These are phyloP conservation scores for Rhagium mordax DNA, from an alignment of 2,888 invertebrate genomes.

Conservation along the genomic window DNA sequence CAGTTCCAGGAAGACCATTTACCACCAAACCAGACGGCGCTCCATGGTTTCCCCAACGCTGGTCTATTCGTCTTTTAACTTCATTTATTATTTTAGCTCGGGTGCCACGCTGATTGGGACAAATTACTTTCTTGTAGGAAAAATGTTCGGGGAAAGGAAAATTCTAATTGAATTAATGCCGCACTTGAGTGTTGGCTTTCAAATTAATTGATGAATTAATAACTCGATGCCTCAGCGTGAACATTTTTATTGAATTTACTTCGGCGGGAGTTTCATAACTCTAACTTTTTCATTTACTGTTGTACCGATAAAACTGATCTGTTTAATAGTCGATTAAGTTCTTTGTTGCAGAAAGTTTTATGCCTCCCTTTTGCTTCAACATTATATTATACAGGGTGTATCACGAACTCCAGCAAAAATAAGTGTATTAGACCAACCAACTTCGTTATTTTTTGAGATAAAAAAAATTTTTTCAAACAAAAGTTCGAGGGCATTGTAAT, in stretches of 20 bases:
- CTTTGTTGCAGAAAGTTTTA: neutral
- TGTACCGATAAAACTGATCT: neutral
- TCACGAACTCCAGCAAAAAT: no score
- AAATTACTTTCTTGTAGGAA: conserved; percentile 45
- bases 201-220: conserved; percentile 48
- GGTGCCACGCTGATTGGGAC: conserved; percentile 44
- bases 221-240: conserved; percentile 31
- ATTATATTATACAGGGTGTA: no score
- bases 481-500: no score
- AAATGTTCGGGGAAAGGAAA: conserved; percentile 38
- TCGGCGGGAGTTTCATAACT: conserved; percentile 17
- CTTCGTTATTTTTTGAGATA: no score
- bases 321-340: neutral
- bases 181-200: conserved; percentile 33
- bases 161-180: conserved; percentile 35
- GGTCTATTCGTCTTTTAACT: conserved; percentile 30
- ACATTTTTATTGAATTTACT: conserved; percentile 35
- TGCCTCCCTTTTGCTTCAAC: no score
- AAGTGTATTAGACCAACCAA: no score
- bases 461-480: no score
- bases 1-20: conserved; percentile 36
- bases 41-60: conserved; percentile 29
- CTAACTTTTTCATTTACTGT: neutral
- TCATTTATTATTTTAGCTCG: conserved; percentile 30
- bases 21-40: conserved; percentile 28